phyloP scores from a whole-genome alignment of 2,888 invertebrate species.

The Hoplodrina ambigua region DNA sequence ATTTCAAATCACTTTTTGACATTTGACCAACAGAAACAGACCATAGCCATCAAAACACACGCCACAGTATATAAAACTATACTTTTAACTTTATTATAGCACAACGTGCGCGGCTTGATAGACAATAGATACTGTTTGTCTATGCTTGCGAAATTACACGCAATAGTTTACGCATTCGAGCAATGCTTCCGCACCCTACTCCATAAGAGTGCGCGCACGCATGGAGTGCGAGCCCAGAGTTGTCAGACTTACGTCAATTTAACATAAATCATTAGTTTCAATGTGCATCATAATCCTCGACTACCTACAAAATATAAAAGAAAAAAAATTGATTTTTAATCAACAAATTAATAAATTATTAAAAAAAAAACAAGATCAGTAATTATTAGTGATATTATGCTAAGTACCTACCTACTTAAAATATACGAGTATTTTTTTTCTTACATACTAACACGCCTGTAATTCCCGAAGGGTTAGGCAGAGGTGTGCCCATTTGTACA shows the following conservation, averaged over 20 bases:
- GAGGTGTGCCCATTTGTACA: no score
- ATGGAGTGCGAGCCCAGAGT: conserved; percentile 14
- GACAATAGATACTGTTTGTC: conserved; percentile 33
- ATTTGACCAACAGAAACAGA: not conserved
- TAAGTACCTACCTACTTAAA: no score
- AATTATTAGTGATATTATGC: no score
- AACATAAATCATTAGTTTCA: no score
- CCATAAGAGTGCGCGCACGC: not conserved
- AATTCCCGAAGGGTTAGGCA: no score
- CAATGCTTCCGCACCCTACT: conserved; percentile 41
- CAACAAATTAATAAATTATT: no score
- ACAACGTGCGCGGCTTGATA: conserved; percentile 40
- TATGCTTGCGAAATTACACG: conserved; percentile 39
- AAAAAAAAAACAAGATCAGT: no score
- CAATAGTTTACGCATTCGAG: conserved; percentile 31
- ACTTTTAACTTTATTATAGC: conserved; percentile 20
- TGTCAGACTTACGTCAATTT: not conserved
- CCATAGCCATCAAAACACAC: conserved; percentile 14
- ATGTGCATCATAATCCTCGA: no score
- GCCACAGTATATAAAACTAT: conserved; percentile 21
- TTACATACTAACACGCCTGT: no score
- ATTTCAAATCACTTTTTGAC: not conserved
- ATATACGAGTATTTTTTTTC: no score
- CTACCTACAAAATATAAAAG: no score
- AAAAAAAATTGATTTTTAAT: no score